Conservation (phyloP, 2,888 invertebrate genomes). For the Psylliodes chrysocephalus region DNA sequence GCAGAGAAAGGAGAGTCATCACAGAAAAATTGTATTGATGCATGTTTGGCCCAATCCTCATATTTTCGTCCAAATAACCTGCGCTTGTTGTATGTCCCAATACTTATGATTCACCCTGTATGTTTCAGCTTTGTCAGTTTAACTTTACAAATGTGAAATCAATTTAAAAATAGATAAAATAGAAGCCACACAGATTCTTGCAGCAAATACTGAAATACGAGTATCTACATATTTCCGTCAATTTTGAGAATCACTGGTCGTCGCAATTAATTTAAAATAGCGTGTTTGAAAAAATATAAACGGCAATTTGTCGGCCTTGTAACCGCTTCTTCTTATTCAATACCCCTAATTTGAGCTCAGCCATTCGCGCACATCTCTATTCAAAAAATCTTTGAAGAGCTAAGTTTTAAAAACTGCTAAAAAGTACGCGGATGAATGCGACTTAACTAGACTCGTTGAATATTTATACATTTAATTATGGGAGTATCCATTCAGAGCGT, state of each 20-base stretch:
- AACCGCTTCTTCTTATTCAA: conserved; percentile 55
- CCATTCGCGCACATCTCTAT: conserved; percentile 55
- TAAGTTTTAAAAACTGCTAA: conserved; percentile 57
- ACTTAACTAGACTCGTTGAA: conserved; percentile 58
- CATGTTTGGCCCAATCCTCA: too few relatives aligned
- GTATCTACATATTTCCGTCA: too few relatives aligned
- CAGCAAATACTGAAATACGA: too few relatives aligned
- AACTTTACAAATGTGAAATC: too few relatives aligned
- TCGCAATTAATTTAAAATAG: conserved; percentile 54
- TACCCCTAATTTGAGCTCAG: conserved; percentile 59
- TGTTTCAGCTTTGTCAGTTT: too few relatives aligned
- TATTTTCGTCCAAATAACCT: too few relatives aligned
- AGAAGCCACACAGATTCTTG: too few relatives aligned
- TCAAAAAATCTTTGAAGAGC: conserved; percentile 56
- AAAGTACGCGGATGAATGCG: conserved; percentile 55
- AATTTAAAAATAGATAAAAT: too few relatives aligned
- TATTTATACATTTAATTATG: conserved; percentile 57
- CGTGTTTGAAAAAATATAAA: conserved; percentile 57
- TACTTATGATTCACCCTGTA: too few relatives aligned
- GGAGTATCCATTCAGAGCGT: conserved; percentile 33
- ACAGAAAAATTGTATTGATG: too few relatives aligned
- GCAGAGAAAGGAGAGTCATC: too few relatives aligned
- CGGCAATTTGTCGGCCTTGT: conserved; percentile 58
- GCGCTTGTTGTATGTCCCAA: too few relatives aligned
- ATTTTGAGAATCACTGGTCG: conserved; percentile 34